These are phyloP conservation scores for Pycnonotus jocosus DNA, from an alignment of 2,113 vertebrate genomes.

Conservation along the genomic window DNA sequence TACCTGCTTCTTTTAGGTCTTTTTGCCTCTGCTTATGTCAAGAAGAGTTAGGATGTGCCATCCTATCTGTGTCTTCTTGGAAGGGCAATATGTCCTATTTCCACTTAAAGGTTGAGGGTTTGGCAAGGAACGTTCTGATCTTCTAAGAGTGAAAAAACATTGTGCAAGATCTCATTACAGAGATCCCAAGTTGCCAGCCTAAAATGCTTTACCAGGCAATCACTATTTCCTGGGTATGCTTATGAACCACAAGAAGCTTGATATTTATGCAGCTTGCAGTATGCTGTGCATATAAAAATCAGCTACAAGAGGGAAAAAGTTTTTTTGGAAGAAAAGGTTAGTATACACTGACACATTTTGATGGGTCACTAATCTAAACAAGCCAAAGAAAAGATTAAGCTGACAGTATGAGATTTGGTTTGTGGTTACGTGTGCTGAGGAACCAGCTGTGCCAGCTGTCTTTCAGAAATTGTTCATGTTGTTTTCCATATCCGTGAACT, in stretches of 20 bases:
- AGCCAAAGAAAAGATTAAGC: not conserved
- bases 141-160: constrained; percentile 2
- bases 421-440: not conserved
- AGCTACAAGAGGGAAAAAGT: not conserved
- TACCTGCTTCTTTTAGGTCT: not conserved
- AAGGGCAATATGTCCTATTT: constrained; percentile 3
- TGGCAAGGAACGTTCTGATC: constrained; percentile 12
- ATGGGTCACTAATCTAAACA: not conserved
- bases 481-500: not conserved
- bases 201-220: not conserved
- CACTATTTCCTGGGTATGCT: not conserved
- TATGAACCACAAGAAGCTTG: not conserved
- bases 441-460: not conserved
- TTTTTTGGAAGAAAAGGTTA: not conserved
- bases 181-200: not conserved
- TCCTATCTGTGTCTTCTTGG: not conserved
- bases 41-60: not conserved
- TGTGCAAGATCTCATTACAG: constrained; percentile 22
- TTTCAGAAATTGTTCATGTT: not conserved
- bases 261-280: not conserved
- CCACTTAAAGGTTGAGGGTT: not conserved
- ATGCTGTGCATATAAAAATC: not conserved
- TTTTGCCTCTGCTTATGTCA: not conserved
- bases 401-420: not conserved
- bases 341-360: not conserved